Evolutionary conservation across 2,888 invertebrate genomes (phyloP).

Genomic region (Eumerus sabulonum): DNA sequence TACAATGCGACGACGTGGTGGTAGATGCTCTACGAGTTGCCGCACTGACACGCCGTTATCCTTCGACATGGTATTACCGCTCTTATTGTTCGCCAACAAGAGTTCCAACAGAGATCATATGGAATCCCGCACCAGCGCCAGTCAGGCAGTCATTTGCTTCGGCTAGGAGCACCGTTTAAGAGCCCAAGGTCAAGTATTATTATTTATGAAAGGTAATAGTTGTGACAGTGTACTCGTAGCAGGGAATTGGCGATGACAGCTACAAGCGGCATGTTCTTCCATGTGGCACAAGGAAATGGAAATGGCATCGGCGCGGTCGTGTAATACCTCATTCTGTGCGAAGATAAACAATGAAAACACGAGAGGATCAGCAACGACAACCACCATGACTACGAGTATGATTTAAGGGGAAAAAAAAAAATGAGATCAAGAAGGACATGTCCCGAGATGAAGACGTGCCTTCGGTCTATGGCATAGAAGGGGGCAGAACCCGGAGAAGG

Average conservation of each 20-base stretch:
- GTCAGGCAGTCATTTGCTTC: slow-evolving; percentile 18
- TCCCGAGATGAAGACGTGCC: slow-evolving; percentile 45
- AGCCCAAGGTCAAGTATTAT: slow-evolving; percentile 68
- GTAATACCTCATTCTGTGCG: slow-evolving; percentile 46
- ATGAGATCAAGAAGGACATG: slow-evolving; percentile 66
- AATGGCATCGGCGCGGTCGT: slow-evolving; percentile 20
- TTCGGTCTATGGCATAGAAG: neutral
- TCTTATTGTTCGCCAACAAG: slow-evolving; percentile 56
- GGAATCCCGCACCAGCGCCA: slow-evolving; percentile 31
- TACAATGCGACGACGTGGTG: slow-evolving; percentile 4
- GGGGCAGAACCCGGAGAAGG: neutral
- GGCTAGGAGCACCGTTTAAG: slow-evolving; percentile 65
- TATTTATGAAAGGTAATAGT: slow-evolving; percentile 65
- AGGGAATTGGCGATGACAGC: slow-evolving; percentile 58
- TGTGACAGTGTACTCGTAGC: slow-evolving; percentile 63
- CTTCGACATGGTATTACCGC: slow-evolving; percentile 57
- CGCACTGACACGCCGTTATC: slow-evolving; percentile 66
- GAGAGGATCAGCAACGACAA: slow-evolving; percentile 40
- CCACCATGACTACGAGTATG: no score
- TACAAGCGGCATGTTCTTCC: slow-evolving; percentile 46
- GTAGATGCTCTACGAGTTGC: slow-evolving; percentile 21
- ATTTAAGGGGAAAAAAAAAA: slow-evolving; percentile 18
- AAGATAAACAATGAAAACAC: slow-evolving; percentile 47
- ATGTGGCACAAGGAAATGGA: slow-evolving; percentile 27
- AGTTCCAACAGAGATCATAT: no score